Conservation (phyloP, 2,113 vertebrate genomes). For the Myxocyprinus asiaticus region DNA sequence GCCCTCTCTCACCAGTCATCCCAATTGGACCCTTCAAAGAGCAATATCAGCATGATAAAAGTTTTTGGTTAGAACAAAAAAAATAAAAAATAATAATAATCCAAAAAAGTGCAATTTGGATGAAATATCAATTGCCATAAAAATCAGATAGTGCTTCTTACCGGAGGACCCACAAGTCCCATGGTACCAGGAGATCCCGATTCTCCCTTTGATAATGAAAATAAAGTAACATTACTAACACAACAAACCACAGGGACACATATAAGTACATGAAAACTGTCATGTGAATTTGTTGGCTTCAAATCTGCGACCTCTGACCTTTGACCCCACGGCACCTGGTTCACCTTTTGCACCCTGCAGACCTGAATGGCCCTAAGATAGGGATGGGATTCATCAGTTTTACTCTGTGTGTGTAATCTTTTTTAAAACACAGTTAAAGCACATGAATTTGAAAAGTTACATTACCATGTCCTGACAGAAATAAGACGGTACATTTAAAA, state of each 20-base stretch:
- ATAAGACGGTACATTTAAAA: too few species aligned
- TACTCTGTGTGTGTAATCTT: background rate
- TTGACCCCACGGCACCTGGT: constrained; percentile 83
- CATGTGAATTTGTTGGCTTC: background rate
- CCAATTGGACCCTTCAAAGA: constrained; percentile 85
- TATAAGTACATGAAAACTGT: background rate
- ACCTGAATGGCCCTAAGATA: constrained; percentile 83
- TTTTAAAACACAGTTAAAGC: too few species aligned
- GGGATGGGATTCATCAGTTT: constrained; percentile 3
- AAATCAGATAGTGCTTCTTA: constrained; percentile 64
- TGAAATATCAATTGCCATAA: background rate
- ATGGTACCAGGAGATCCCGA: constrained; percentile 85
- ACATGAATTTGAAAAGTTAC: too few species aligned
- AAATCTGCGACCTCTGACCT: constrained; percentile 74
- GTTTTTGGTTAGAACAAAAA: background rate
- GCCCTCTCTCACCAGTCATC: constrained; percentile 90
- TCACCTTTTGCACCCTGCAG: constrained; percentile 84
- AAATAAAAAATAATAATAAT: constrained; percentile 5
- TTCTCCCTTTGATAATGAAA: constrained; percentile 77
- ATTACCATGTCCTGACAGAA: too few species aligned
- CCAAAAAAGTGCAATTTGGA: background rate
- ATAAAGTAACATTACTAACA: constrained; percentile 1
- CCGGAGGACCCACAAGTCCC: constrained; percentile 84
- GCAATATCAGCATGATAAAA: too few species aligned
- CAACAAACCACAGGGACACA: background rate